These are phyloP conservation scores for Miichthys miiuy DNA, from an alignment of 2,797 vertebrate genomes.

Conservation along the genomic window DNA sequence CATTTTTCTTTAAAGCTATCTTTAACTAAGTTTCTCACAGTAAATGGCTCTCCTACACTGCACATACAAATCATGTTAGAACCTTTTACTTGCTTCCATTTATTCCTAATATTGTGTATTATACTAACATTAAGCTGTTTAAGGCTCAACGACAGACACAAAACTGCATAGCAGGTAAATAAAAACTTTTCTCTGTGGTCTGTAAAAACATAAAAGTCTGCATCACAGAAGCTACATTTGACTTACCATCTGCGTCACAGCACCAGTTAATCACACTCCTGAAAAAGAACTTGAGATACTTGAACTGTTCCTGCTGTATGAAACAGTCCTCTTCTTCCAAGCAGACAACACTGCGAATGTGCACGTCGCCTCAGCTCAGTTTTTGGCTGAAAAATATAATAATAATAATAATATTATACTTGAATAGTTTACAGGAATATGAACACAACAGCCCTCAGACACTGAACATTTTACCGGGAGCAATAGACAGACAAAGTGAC, in stretches of 20 bases:
- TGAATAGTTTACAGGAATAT: conserved; percentile 3
- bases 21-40: not conserved
- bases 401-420: no score
- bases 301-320: conserved; percentile 11
- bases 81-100: not conserved
- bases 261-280: conserved; percentile 26
- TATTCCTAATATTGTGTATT: not conserved
- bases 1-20: not conserved
- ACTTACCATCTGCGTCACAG: conserved; percentile 42
- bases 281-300: conserved; percentile 22
- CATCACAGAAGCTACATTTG: not conserved
- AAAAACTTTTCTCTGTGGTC: not conserved
- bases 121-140: not conserved
- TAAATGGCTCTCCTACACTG: not conserved
- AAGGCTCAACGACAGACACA: not conserved
- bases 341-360: conserved; percentile 11
- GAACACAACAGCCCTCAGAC: not conserved
- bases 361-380: not conserved
- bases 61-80: not conserved
- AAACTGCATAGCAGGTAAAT: not conserved
- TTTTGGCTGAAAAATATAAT: not conserved
- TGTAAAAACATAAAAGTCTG: not conserved
- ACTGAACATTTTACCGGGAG: not conserved
- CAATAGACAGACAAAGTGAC: not conserved
- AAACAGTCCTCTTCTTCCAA: conserved; percentile 3